Base-by-base conservation (phyloP, 2,113 vertebrate genomes). In the Equus quagga region DNA sequence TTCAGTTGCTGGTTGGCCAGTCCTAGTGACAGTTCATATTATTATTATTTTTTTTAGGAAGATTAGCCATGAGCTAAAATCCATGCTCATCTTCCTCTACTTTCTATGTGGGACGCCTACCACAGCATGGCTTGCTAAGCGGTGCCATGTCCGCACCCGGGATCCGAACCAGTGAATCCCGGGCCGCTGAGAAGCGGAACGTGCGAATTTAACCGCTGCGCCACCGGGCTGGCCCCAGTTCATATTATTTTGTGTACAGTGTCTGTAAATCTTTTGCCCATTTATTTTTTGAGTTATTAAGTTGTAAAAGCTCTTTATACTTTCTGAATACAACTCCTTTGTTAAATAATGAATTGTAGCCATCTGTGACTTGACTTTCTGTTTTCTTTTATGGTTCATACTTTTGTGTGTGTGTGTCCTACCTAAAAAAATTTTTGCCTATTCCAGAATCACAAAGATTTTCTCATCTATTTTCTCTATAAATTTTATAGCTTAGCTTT, bases 241-340 rank as follows among this genome's bases (percentile, higher is more conserved):
- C 17, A 26, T 82, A 8, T 85, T 75, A 79, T 83, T 70, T 92
- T 91, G 67, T 87, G 46, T 73, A 44, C 86, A 72, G 4, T 72
- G 21, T 33, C 28, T 90, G 3, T 72, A 44, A 72, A 81, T 81
- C 24, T 36, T 87, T 72, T 70, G 31, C 64, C 9, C n/a, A 51
- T 81, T 81, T 17, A 86, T 36, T 67, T 56, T 58, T 64, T 0
- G 62, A 69, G 31, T 49, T 31, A 87, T 6, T 72, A 24, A 84
- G 26, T 85, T 80, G 8, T 64, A n/a, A 73, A 87, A 87, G 21
- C 46, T 78, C 14, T 90, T 91, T 62, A 28, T 72, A 36, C 81
- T 49, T 76, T 95, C 73, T 46, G 41, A 91, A 85, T 85, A 62
- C 7, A 85, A 64, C 12, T 80, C 14, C n/a, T 92, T 95, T 79